Percentiles rank a stretch among this genome's conserved stretches.
Evolutionary conservation across 2,888 invertebrate species (phyloP).

Genomic region (Andrena haemorrhoa): DNA sequence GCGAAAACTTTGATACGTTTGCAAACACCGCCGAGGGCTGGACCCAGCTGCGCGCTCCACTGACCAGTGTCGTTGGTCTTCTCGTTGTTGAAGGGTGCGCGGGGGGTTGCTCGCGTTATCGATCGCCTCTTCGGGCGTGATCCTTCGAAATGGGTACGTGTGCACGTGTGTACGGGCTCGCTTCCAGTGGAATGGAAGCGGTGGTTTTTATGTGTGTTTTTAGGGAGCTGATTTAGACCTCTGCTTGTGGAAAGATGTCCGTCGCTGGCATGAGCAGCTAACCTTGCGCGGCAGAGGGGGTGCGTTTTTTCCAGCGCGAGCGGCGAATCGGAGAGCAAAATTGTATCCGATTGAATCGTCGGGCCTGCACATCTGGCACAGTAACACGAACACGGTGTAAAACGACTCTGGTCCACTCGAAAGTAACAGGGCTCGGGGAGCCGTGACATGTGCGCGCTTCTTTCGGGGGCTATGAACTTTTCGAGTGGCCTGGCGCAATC

Average conservation of each 20-base stretch:
- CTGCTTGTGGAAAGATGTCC: too few relatives aligned
- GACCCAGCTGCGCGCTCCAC: slow-evolving; percentile 39
- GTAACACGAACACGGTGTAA: slow-evolving; percentile 14
- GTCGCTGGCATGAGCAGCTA: neutral
- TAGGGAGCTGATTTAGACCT: too few relatives aligned
- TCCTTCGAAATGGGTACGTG: too few relatives aligned
- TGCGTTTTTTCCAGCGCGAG: neutral
- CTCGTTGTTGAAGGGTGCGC: neutral
- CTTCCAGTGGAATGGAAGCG: too few relatives aligned
- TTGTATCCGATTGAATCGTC: slow-evolving; percentile 10
- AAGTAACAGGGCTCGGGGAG: slow-evolving; percentile 1
- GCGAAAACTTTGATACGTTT: slow-evolving; percentile 61
- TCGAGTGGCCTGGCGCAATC: slow-evolving; percentile 33
- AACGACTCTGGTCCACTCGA: slow-evolving; percentile 26
- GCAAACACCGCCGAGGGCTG: slow-evolving; percentile 42
- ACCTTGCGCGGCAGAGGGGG: neutral
- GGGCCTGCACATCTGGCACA: slow-evolving; percentile 26
- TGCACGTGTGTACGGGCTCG: too few relatives aligned
- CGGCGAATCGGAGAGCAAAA: neutral
- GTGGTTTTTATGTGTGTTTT: too few relatives aligned
- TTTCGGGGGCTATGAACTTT: slow-evolving; percentile 19
- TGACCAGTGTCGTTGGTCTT: neutral
- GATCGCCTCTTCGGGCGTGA: neutral
- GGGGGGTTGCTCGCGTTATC: neutral
- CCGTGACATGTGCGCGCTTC: slow-evolving; percentile 20